Evolutionary conservation across 2,888 invertebrate species (phyloP).

Genomic region (Ophraella communa): DNA sequence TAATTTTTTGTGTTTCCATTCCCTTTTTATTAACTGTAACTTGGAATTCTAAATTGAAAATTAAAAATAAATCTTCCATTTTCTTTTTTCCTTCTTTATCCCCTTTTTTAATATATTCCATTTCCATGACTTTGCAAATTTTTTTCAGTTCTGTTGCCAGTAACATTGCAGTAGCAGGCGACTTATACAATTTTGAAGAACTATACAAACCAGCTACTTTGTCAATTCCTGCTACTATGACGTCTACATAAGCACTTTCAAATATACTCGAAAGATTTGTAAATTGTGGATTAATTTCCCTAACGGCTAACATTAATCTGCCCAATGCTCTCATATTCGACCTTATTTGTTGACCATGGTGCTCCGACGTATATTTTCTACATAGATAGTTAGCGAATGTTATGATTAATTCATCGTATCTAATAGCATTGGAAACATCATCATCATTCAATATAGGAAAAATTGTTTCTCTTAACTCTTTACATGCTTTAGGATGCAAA

Average conservation of each 20-base stretch:
- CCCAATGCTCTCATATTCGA: slow-evolving; percentile 16
- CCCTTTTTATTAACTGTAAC: slow-evolving; percentile 23
- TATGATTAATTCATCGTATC: slow-evolving; percentile 13
- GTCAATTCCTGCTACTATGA: slow-evolving; percentile 5
- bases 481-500: slow-evolving; percentile 8
- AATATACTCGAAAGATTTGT: background rate
- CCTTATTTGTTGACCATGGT: slow-evolving; percentile 21
- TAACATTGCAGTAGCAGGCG: slow-evolving; percentile 24
- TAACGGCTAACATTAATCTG: slow-evolving; percentile 4
- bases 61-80: slow-evolving; percentile 16
- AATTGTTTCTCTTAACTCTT: background rate
- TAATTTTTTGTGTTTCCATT: slow-evolving; percentile 17
- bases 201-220: slow-evolving; percentile 11
- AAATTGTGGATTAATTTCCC: slow-evolving; percentile 17
- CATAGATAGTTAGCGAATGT: slow-evolving; percentile 21
- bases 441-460: slow-evolving; percentile 24
- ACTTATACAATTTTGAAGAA: slow-evolving; percentile 5
- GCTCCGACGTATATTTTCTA: slow-evolving; percentile 16
- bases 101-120: slow-evolving; percentile 10
- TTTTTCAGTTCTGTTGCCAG: slow-evolving; percentile 21
- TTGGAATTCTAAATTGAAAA: slow-evolving; percentile 20
- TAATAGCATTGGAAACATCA: slow-evolving; percentile 13
- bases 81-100: slow-evolving; percentile 1
- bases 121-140: slow-evolving; percentile 15
- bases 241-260: background rate